Base-by-base conservation (phyloP, 2,797 vertebrate genomes). In the Pelodytes ibericus region DNA sequence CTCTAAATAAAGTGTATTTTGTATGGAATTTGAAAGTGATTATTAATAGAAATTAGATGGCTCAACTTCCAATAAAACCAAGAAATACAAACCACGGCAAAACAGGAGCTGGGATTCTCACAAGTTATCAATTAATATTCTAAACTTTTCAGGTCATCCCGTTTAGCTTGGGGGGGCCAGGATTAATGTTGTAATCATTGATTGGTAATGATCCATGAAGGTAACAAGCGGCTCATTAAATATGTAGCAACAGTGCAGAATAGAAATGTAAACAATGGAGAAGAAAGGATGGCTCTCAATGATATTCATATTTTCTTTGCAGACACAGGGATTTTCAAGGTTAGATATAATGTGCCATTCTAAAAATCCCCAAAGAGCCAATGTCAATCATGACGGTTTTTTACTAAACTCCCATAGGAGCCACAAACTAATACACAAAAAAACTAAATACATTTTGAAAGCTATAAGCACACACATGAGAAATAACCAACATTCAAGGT, bases 401-500 rank as follows among this genome's bases (percentile, higher is more conserved):
- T 49, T 26, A 56, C 49, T 15, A 20, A n/a, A 22, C 33, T 65
- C 62, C 72, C 72, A 29, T 24, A 22, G 61, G 49, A 26, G 51
- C 18, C 49, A 16, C 3, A 16, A 44, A 44, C 15, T 16, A 74
- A 59, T 27, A 63, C 26, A 53, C 72, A 67, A 41, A 65, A n/a
- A 22, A 75, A 75, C 53, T 33, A 67, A 66, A 66, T 31, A 26
- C 26, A 56, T 39, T 39, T 26, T 58, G 30, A 65, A 74, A 33
- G 53, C 29, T 44, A 44, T 44, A 1, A 44, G 33, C 5, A 36
- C 33, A 36, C 5, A 36, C 5, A 36, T 36, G 2, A 36, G 33
- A 36, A 36, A 36, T 36, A 36, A 11, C 33, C 5, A 6, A 36
- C 33, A 36, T 1, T 36, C 33, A 36, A 36, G 5, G 33, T 36